These are phyloP conservation scores for Colossoma macropomum DNA, from an alignment of 2,113 vertebrate species.

Conservation along the genomic window DNA sequence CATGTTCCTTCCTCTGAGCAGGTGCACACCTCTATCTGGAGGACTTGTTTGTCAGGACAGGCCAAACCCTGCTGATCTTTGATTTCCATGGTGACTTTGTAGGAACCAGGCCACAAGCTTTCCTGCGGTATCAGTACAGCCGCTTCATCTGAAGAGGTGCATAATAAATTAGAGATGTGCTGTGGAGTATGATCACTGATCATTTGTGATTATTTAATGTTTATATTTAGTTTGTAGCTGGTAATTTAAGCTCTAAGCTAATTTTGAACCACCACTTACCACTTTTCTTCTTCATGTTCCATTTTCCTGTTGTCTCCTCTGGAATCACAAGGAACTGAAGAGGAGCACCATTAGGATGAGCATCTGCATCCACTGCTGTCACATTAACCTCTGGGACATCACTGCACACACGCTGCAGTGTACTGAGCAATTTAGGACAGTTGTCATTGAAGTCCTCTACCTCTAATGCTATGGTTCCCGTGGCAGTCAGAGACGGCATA, in stretches of 20 bases:
- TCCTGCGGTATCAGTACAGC: constrained; percentile 16
- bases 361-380: constrained; percentile 61
- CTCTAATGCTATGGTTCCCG: constrained; percentile 81
- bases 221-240: no score
- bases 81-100: constrained; percentile 50
- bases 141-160: constrained; percentile 47
- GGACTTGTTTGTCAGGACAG: constrained; percentile 52
- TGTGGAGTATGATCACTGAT: not conserved
- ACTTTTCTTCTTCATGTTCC: constrained; percentile 73
- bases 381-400: constrained; percentile 66
- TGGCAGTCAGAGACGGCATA: constrained; percentile 72
- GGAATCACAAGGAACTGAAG: constrained; percentile 75
- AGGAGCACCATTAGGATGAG: constrained; percentile 68
- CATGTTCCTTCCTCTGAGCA: constrained; percentile 48
- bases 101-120: constrained; percentile 57
- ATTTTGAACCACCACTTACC: constrained; percentile 66
- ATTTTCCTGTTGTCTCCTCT: constrained; percentile 61
- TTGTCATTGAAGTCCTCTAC: constrained; percentile 74
- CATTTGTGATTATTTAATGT: constrained; percentile 22
- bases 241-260: not conserved
- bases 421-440: constrained; percentile 75
- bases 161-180: not conserved
- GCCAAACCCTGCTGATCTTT: constrained; percentile 58
- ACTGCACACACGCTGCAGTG: constrained; percentile 72
- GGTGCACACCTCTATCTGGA: constrained; percentile 55